Evolutionary conservation across 2,113 vertebrate species (phyloP).

Genomic region (Artemisiospiza belli): DNA sequence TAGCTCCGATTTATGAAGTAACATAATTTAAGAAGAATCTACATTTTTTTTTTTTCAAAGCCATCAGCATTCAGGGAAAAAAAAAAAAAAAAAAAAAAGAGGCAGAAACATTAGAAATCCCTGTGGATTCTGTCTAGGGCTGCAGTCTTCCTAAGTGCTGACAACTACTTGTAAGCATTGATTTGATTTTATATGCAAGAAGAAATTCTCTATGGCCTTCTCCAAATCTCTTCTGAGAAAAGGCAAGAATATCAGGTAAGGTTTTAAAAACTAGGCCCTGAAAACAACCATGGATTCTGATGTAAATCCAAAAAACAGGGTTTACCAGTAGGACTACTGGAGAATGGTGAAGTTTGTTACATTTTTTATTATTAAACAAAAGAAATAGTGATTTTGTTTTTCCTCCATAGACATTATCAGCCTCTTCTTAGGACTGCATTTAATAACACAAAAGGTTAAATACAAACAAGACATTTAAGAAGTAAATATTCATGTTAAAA

Average conservation of each 20-base stretch:
- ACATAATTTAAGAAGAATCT: not conserved
- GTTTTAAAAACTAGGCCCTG: not conserved
- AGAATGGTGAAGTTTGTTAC: accelerated
- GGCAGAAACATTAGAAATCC: not conserved
- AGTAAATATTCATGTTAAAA: not conserved
- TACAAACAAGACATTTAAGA: not conserved
- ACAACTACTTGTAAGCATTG: not conserved
- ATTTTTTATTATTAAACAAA: not conserved
- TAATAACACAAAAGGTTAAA: not conserved
- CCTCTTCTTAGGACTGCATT: not conserved
- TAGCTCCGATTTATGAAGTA: not conserved
- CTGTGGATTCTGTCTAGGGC: not conserved
- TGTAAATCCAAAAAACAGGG: not conserved
- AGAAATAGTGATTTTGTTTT: not conserved
- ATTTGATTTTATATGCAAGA: not conserved
- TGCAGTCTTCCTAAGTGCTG: not conserved
- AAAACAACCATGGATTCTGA: not conserved
- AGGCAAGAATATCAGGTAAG: not conserved
- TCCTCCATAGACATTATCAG: not conserved
- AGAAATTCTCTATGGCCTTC: not conserved
- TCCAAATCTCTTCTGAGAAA: not conserved
- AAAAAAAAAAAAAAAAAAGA: accelerated
- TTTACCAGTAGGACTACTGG: not conserved
- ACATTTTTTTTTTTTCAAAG: not conserved
- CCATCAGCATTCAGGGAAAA: not conserved